phyloP scores from a whole-genome alignment of 2,113 vertebrate species.

The Papio anubis region DNA sequence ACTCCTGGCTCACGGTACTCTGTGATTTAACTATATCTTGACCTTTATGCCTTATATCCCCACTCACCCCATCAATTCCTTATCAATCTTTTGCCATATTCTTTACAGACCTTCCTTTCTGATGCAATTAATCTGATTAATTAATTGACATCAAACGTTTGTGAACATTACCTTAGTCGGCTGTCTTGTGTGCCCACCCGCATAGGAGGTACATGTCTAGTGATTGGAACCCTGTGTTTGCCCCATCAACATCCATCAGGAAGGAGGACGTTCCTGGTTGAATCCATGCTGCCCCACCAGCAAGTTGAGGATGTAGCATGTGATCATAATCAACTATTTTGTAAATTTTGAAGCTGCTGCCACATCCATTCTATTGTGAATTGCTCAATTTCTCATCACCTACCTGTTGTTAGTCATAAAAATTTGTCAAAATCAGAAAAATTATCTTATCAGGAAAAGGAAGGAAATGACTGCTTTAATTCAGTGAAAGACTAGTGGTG shows the following conservation, averaged over 20 bases:
- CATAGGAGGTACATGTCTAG: too few species aligned
- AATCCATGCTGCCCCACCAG: rapidly evolving
- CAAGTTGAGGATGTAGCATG: not conserved
- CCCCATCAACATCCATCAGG: rapidly evolving
- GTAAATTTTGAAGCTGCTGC: not conserved
- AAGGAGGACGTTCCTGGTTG: not conserved
- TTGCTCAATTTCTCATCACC: not conserved
- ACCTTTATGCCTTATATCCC: not conserved
- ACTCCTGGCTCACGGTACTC: not conserved
- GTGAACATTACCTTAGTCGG: not conserved
- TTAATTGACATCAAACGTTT: not conserved
- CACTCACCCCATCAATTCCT: not conserved
- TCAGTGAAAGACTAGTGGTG: not conserved
- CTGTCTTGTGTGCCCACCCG: not conserved
- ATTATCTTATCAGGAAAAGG: not conserved
- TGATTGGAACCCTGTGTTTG: not conserved
- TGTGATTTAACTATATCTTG: not conserved
- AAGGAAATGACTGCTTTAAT: not conserved
- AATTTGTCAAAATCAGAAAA: not conserved
- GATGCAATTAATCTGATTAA: not conserved
- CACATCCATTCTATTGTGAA: not conserved
- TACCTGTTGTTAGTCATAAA: not conserved
- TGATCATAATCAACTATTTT: not conserved
- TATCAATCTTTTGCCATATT: not conserved
- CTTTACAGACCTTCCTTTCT: not conserved